Conservation (phyloP, 2,113 vertebrate species). For the Henicopernis longicauda region DNA sequence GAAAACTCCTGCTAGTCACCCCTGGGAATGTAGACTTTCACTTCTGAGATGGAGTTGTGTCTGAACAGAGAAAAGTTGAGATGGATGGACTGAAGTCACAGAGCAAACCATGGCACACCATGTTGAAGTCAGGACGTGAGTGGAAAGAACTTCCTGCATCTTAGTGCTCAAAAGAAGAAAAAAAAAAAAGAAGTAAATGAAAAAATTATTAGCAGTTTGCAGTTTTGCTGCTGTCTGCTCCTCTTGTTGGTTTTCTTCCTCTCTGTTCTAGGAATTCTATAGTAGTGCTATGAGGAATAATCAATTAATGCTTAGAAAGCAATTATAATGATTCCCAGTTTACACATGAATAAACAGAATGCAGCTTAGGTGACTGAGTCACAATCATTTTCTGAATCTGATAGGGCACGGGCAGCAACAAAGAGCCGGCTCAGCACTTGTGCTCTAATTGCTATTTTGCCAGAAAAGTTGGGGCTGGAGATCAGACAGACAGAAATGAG, state of each 20-base stretch:
- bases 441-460: conserved; percentile 49
- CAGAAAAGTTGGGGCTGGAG: conserved; percentile 43
- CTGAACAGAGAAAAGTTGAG: neutral
- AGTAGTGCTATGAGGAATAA: conserved; percentile 39
- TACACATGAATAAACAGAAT: conserved; percentile 55
- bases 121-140: neutral
- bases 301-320: conserved; percentile 65
- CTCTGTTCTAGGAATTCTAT: conserved; percentile 35
- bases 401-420: conserved; percentile 30
- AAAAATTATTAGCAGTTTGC: neutral
- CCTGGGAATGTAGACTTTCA: neutral
- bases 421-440: conserved; percentile 61
- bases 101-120: neutral
- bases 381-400: conserved; percentile 39
- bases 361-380: conserved; percentile 50
- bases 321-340: conserved; percentile 58
- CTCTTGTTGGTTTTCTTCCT: conserved; percentile 10
- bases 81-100: neutral
- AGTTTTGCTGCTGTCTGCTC: neutral
- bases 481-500: conserved; percentile 44
- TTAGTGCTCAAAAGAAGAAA: neutral
- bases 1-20: neutral
- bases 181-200: neutral
- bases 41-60: neutral
- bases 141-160: neutral